Evolutionary conservation across 2,888 invertebrate species (phyloP), one percentile per base, ranked within the genome.

Genomic region (Caenorhabditis sp.): DNA sequence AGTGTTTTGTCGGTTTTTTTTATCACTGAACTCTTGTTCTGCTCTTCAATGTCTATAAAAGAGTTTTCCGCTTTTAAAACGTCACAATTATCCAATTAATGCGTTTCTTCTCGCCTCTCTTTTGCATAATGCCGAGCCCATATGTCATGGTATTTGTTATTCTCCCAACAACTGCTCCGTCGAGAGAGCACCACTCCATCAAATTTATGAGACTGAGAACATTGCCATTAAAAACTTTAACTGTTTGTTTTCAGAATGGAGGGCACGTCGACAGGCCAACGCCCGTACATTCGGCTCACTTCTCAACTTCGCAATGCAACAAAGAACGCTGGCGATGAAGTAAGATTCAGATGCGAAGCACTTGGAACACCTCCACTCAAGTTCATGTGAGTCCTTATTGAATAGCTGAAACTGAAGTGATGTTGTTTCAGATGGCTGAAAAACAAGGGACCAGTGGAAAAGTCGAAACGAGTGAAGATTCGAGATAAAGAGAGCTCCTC

Each of bases 401-500:
- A 13, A 13, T n/a, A 15, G 9, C 13, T 1, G 24, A 13, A 20
- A 43, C 22, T 26, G 24, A 37, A 22, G 9, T 13, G 24, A 1
- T 13, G 6, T 48, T 52, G 7, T 22, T 77, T 2, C 72, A 77
- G 77, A 39, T 77, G 77, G 77, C 77, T 77, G 17, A 72, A 72
- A 77, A 88, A 89, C 79, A 78, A 86, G 37, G 88, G 85, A 3
- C 88, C 88, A n/a, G 70, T 88, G 48, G 88, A 88, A 59, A 89
- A 88, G 68, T 83, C 84, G 53, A 78, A 82, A 8, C 70, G 84
- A 39, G 77, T 85, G 15, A 75, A 79, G 35, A 79, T 88, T n/a
- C 79, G 84, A n/a, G 66, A 78, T 17, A 75, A 78, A 46, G 88
- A 88, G 61, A 85, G 68, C 61, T 85, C 81, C 37, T 87, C 87